Base-by-base conservation (phyloP, 2,113 vertebrate species). In the Phoxinus phoxinus region DNA sequence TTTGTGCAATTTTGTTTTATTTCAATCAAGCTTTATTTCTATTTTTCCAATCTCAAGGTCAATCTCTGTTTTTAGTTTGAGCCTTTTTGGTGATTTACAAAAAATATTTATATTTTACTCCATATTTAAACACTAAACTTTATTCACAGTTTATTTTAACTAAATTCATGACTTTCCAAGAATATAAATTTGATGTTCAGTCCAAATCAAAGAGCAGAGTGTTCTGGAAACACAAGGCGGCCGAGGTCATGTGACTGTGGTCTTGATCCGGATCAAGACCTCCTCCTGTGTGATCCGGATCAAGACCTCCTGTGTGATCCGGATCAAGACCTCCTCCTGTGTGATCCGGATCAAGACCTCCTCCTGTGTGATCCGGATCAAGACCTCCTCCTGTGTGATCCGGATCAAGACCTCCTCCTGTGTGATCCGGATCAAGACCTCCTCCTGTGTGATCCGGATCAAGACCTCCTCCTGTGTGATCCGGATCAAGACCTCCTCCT, bases 151-250 rank as follows among this genome's bases (percentile, higher is more conserved):
- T 6, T 65, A 21, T 8, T 6, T 1, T 17, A 67, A 35, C 27
- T 56, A 59, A 21, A 6, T 63, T 6, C 27, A 2, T 27, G 5
- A 27, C 10, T 12, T 15, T 65, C 4, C 58, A 11, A 12, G 10
- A 61, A 61, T 25, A 25, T 25, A 61, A 61, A 56, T 56, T 21
- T 19, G 19, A 21, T 0, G 2, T 13, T 61, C 90, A 99, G 90
- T 99, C 97, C 86, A 99, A 86, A 17, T 97, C 95, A 37, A 94
- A 99, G 1, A 97, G 89, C 87, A 97, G 85, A 1, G 93, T 17
- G 89, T 96, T 99, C 35, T 97, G 94, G 82, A 99, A 96, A 6
- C 1, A 4, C 2, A 98, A 84, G 0, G 94, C 93, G 80, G 96
- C 96, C 0, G 63, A 92, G 0, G 96, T 97, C 0, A 88, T 83